Evolutionary conservation across 2,797 vertebrate species (phyloP).

Genomic region (Alfaro cultratus): DNA sequence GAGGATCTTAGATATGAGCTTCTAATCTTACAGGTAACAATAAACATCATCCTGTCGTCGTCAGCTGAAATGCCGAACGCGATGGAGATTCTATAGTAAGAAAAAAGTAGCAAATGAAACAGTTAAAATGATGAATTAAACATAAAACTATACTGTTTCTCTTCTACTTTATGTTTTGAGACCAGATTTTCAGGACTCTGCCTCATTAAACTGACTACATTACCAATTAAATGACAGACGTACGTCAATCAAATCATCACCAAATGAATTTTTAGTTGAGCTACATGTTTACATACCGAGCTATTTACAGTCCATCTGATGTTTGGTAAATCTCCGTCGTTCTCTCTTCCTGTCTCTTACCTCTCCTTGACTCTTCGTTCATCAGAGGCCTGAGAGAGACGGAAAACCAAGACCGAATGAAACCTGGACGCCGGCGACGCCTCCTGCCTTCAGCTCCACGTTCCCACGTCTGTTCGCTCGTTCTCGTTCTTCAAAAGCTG

Average conservation of each 20-base stretch:
- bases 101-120: background rate
- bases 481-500: constrained; percentile 1
- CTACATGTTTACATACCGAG: background rate
- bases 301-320: background rate
- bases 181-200: background rate
- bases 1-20: background rate
- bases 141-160: background rate
- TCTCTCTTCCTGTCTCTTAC: background rate
- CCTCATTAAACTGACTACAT: background rate
- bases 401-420: constrained; percentile 51
- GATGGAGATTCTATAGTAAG: background rate
- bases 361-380: constrained; percentile 15
- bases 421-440: constrained; percentile 17
- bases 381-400: constrained; percentile 43
- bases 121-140: background rate
- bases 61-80: background rate
- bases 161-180: background rate
- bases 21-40: background rate
- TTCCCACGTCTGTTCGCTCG: background rate
- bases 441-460: background rate
- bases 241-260: background rate
- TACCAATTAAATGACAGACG: background rate
- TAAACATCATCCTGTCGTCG: background rate
- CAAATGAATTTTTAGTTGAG: background rate
- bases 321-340: background rate